Conservation (phyloP, 2,113 vertebrate species). For the Kryptolebias marmoratus region DNA sequence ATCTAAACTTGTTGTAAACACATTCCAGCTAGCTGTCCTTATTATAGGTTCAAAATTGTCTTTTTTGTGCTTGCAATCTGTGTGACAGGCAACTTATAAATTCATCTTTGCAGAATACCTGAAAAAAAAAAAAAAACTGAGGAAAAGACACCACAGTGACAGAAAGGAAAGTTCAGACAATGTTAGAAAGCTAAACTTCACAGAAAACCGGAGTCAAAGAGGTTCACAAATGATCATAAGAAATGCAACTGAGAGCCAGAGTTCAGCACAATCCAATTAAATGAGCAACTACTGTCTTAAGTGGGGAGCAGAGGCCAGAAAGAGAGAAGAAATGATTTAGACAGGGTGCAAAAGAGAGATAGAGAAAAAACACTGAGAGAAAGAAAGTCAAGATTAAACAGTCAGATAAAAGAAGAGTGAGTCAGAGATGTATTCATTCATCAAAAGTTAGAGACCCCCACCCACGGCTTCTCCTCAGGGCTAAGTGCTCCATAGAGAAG, state of each 20-base stretch:
- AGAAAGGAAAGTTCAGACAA: conserved; percentile 62
- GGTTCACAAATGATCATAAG: conserved; percentile 75
- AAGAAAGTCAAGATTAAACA: conserved; percentile 74
- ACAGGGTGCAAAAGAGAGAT: conserved; percentile 55
- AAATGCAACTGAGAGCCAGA: conserved; percentile 74
- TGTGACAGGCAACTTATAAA: conserved; percentile 60
- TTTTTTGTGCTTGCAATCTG: conserved; percentile 45
- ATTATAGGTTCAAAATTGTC: conserved; percentile 21
- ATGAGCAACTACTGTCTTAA: conserved; percentile 74
- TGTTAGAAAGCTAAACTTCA: conserved; percentile 71
- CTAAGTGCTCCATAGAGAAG: conserved; percentile 77
- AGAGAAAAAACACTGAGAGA: conserved; percentile 49
- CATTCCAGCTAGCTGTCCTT: conserved; percentile 24
- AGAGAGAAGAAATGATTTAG: conserved; percentile 55
- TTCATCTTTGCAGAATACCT: conserved; percentile 60
- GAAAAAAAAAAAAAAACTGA: conserved; percentile 44
- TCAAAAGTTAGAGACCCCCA: conserved; percentile 83
- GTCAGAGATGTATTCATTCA: conserved; percentile 82
- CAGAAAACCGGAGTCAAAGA: conserved; percentile 72
- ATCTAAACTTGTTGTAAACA: conserved; percentile 44
- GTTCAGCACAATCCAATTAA: conserved; percentile 81
- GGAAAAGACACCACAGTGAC: conserved; percentile 36
- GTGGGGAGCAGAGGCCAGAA: conserved; percentile 74
- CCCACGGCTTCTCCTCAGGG: conserved; percentile 81
- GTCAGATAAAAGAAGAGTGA: conserved; percentile 78